Evolutionary conservation across 2,797 vertebrate genomes (phyloP), one percentile per base, ranked within the genome.

Genomic region (Rhinoraja longicauda): DNA sequence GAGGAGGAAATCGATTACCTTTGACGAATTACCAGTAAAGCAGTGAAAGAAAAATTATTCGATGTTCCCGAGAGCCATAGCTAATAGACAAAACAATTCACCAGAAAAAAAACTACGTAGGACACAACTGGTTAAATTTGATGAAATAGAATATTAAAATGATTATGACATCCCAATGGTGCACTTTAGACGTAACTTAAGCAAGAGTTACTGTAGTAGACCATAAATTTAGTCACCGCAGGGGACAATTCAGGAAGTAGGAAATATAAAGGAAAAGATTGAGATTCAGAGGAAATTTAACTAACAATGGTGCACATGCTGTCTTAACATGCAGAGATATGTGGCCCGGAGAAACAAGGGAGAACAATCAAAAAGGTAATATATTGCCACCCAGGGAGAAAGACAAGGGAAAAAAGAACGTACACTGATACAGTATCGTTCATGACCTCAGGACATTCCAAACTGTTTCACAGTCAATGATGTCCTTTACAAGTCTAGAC

Each of bases 361-460:
- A 67, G 13, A 88, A 64, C n/a, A 88, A 88, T 88, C 59, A 88
- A 88, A 88, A 64, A 32, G 12, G 32, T 39, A 88, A 64, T 88
- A 88, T 88, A 36, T 88, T 67, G 59, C 84, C 62, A 88, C 17
- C 84, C n/a, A 86, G 57, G n/a, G 57, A 86, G 57, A 86, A 86
- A 86, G 53, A 86, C 57, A 88, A 67, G 32, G 62, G 64, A 88
- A 67, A 17, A 88, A 88, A 67, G 6, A 67, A 36, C n/a, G 36
- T 64, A 64, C 10, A 26, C 57, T 86, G 57, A 62, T 59, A 64
- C 64, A 88, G 84, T 19, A 67, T 67, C n/a, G n/a, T 88, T 67
- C 84, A 88, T 88, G n/a, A 88, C 59, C 84, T 88, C n/a, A 67
- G 84, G 84, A 36, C 59, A 88, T 88, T 62, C 84, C 62, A 88